Evolutionary conservation across 2,113 vertebrate species (phyloP).

Genomic region (Aramus guarauna): DNA sequence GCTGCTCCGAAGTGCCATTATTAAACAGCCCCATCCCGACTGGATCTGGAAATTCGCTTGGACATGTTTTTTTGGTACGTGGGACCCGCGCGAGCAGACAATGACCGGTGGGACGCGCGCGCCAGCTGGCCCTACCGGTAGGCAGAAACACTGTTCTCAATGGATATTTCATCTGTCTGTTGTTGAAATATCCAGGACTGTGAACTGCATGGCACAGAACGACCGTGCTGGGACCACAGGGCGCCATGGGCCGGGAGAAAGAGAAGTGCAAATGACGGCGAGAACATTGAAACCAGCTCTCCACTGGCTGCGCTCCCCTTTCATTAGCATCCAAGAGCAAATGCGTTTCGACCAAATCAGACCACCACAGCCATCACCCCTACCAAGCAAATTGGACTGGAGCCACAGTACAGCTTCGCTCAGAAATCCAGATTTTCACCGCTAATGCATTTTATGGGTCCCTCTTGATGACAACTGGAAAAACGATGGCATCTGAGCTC

Average conservation of each 20-base stretch:
- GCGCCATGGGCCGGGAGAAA: background rate
- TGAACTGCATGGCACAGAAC: background rate
- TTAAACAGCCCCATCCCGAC: background rate
- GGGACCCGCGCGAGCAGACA: background rate
- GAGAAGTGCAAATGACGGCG: background rate
- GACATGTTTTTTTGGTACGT: background rate
- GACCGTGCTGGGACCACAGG: background rate
- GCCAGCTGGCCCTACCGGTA: conserved; percentile 28
- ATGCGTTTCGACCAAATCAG: background rate
- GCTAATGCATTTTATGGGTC: conserved; percentile 62
- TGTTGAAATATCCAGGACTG: conserved; percentile 1
- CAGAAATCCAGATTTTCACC: conserved; percentile 32
- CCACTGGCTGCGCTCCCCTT: background rate
- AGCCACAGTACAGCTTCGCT: background rate
- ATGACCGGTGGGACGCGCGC: background rate
- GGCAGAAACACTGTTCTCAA: conserved; percentile 6
- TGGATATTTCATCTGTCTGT: conserved; percentile 54
- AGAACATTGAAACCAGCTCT: background rate
- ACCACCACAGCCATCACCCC: background rate
- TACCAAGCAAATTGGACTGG: background rate
- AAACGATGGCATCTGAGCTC: conserved; percentile 49
- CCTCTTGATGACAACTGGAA: conserved; percentile 58
- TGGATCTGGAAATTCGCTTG: conserved; percentile 61
- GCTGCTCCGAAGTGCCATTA: background rate
- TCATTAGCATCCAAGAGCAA: background rate